Evolutionary conservation across 2,797 vertebrate genomes (phyloP).

Genomic region (Rhadinocentrus ornatus): DNA sequence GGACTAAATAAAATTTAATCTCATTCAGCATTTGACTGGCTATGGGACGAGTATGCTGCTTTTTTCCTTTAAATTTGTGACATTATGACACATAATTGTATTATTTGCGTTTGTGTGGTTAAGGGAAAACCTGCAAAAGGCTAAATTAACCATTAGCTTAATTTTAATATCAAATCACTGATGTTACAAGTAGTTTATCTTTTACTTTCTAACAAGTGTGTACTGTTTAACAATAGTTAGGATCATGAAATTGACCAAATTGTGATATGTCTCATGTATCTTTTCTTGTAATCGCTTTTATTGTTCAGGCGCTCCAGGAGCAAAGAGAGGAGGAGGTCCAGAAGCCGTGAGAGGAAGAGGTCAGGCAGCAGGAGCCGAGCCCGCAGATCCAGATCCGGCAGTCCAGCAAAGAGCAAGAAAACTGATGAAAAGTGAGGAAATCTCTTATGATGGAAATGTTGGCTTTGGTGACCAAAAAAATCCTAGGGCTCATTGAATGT

Average conservation of each 20-base stretch:
- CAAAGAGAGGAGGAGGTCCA: constrained; percentile 89
- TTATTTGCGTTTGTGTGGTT: neutral
- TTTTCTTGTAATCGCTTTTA: neutral
- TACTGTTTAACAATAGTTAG: neutral
- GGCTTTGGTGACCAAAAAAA: neutral
- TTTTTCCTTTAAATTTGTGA: no score
- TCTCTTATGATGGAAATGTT: neutral
- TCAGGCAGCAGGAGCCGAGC: constrained; percentile 89
- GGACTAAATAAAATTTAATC: no score
- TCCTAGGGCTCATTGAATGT: neutral
- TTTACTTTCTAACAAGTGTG: neutral
- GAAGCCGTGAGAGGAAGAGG: constrained; percentile 91
- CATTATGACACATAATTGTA: no score
- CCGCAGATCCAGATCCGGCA: constrained; percentile 88
- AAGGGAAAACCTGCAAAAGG: neutral
- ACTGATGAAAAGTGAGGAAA: constrained; percentile 87
- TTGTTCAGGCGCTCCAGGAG: constrained; percentile 90
- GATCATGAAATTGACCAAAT: neutral
- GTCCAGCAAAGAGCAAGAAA: constrained; percentile 90
- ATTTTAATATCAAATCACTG: neutral
- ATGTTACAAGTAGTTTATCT: no score
- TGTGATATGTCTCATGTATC: neutral
- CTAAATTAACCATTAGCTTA: neutral
- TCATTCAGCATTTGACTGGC: no score
- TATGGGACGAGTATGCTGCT: no score